phyloP scores from a whole-genome alignment of 2,888 invertebrate genomes.

The Lumbricus terrestris region DNA sequence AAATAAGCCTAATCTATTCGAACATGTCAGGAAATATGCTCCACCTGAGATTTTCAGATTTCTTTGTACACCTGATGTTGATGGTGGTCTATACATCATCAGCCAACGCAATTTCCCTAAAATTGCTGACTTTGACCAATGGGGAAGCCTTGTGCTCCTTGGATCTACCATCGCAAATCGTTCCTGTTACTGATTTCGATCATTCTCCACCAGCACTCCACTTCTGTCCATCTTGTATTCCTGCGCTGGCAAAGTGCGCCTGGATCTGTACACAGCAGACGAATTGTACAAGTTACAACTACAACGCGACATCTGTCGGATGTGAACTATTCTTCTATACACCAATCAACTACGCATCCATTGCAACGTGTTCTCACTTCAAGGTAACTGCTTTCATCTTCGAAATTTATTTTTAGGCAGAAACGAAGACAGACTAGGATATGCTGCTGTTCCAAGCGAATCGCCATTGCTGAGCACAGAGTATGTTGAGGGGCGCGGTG shows the following conservation, averaged over 20 bases:
- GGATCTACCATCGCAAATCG: background rate
- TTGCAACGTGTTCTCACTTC: background rate
- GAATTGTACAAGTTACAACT: background rate
- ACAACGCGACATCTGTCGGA: background rate
- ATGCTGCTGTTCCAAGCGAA: too few species aligned
- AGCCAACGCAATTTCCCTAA: background rate
- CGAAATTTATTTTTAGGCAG: background rate
- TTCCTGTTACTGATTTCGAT: background rate
- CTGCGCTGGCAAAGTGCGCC: background rate
- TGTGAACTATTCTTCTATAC: background rate
- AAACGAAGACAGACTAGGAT: too few species aligned
- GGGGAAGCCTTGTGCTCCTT: background rate
- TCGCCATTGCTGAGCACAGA: too few species aligned
- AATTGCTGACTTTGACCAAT: background rate
- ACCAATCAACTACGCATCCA: background rate
- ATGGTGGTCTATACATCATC: background rate
- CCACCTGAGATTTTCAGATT: too few species aligned
- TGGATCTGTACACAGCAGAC: background rate
- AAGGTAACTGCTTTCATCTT: background rate
- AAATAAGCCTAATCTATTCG: too few species aligned
- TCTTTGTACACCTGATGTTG: too few species aligned
- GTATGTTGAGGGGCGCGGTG: too few species aligned
- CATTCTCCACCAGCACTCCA: background rate
- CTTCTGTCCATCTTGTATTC: background rate
- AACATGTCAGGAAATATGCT: too few species aligned